Evolutionary conservation across 1,140 invertebrate genomes (phyloP).

Genomic region (Dinoponera quadriceps): DNA sequence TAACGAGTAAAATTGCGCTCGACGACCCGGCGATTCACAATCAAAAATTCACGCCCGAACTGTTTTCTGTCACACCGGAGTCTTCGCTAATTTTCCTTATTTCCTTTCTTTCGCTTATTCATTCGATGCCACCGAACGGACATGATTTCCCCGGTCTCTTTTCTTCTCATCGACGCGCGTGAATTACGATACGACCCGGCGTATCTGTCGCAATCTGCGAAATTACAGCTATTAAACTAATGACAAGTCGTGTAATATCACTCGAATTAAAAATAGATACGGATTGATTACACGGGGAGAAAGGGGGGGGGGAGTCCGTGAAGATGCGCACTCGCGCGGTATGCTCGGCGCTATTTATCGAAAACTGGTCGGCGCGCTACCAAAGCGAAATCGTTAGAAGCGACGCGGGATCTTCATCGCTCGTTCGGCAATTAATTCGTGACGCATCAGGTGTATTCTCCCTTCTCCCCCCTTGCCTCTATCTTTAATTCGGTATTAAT

Average conservation of each 20-base stretch:
- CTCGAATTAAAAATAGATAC: conserved; percentile 20
- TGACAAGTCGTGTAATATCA: conserved; percentile 1
- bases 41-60: too few species aligned
- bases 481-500: too few species aligned
- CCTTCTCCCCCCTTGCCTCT: neutral
- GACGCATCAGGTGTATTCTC: conserved; percentile 50
- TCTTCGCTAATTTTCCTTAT: too few species aligned
- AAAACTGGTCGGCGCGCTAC: neutral
- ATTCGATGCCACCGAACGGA: neutral
- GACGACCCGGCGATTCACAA: too few species aligned
- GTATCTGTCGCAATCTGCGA: conserved; percentile 12
- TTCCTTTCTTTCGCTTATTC: neutral
- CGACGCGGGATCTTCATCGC: neutral
- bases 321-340: neutral
- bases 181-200: conserved; percentile 13
- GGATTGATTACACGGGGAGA: neutral
- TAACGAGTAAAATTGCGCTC: neutral
- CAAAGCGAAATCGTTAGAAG: conserved; percentile 13
- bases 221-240: conserved; percentile 5
- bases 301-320: too few species aligned
- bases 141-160: neutral
- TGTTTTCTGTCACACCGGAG: too few species aligned
- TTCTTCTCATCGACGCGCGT: neutral
- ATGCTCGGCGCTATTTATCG: neutral
- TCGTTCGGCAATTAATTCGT: conserved; percentile 55